These are phyloP conservation scores for Thera obeliscata DNA, from an alignment of 2,888 invertebrate species.

Conservation along the genomic window DNA sequence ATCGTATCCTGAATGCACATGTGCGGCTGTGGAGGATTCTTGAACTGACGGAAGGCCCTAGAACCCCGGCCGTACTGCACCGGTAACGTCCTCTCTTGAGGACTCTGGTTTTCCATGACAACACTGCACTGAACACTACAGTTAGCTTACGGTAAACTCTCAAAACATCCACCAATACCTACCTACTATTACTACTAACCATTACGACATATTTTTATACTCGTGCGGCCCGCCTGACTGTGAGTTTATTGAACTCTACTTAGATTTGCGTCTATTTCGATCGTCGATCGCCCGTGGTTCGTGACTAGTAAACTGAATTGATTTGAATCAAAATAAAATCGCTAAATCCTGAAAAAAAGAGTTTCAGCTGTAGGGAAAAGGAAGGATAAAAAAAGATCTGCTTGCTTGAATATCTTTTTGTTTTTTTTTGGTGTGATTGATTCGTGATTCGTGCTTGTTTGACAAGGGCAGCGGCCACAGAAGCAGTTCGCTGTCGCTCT, in stretches of 20 bases:
- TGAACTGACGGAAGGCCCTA: slow-evolving; percentile 87
- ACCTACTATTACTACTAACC: slow-evolving; percentile 36
- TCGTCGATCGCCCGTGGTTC: slow-evolving; percentile 38
- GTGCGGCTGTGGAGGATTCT: slow-evolving; percentile 90
- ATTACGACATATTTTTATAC: slow-evolving; percentile 62
- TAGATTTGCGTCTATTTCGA: slow-evolving; percentile 43
- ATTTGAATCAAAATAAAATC: slow-evolving; percentile 41
- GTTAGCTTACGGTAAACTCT: slow-evolving; percentile 50
- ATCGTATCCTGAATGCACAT: slow-evolving; percentile 89
- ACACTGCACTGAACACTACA: slow-evolving; percentile 32
- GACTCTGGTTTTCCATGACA: slow-evolving; percentile 77
- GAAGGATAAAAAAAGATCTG: too few species aligned
- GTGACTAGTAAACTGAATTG: not conserved
- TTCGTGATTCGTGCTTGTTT: too few species aligned
- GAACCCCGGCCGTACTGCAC: slow-evolving; percentile 85
- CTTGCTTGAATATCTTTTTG: too few species aligned
- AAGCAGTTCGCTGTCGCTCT: too few species aligned
- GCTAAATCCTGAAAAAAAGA: not conserved
- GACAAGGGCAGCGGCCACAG: too few species aligned
- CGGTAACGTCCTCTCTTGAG: slow-evolving; percentile 75
- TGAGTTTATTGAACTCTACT: slow-evolving; percentile 77
- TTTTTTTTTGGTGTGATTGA: too few species aligned
- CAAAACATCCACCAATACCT: slow-evolving; percentile 57
- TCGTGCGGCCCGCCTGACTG: slow-evolving; percentile 54
- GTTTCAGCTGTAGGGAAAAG: not conserved